These are phyloP conservation scores for Melinaea marsaeus DNA, from an alignment of 2,888 invertebrate species.

Conservation along the genomic window DNA sequence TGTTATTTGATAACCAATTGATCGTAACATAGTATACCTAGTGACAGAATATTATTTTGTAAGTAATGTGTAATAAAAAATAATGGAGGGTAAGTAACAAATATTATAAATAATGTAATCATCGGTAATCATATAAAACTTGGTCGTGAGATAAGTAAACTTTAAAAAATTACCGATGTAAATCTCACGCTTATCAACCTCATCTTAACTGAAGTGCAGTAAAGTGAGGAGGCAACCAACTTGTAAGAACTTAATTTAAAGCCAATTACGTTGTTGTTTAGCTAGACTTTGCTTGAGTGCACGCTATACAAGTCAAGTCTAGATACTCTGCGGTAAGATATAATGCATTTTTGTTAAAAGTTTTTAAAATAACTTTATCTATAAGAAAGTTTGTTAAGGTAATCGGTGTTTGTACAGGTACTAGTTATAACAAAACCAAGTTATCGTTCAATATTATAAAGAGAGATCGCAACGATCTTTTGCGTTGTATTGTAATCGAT, in stretches of 20 bases:
- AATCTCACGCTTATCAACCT: constrained; percentile 35
- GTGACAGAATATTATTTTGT: too few relatives aligned
- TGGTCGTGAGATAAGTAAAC: background rate
- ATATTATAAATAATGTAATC: background rate
- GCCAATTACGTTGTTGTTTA: constrained; percentile 74
- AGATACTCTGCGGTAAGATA: background rate
- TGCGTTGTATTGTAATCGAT: too few relatives aligned
- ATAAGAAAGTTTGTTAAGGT: background rate
- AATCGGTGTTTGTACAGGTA: background rate
- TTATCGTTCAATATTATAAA: too few relatives aligned
- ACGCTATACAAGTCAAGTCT: constrained; percentile 21
- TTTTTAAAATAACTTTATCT: background rate
- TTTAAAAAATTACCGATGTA: constrained; percentile 18
- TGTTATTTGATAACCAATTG: too few relatives aligned
- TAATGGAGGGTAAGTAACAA: too few relatives aligned
- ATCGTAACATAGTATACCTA: too few relatives aligned
- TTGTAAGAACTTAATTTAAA: constrained; percentile 68
- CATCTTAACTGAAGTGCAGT: constrained; percentile 39
- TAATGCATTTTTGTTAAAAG: background rate
- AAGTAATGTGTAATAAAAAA: too few relatives aligned
- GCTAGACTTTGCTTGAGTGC: constrained; percentile 35
- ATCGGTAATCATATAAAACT: background rate
- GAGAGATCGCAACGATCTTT: too few relatives aligned
- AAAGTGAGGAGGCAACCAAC: constrained; percentile 58
- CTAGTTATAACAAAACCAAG: too few relatives aligned